These are phyloP conservation scores for Lottia scabra DNA, from an alignment of 2,888 invertebrate species.

Conservation along the genomic window DNA sequence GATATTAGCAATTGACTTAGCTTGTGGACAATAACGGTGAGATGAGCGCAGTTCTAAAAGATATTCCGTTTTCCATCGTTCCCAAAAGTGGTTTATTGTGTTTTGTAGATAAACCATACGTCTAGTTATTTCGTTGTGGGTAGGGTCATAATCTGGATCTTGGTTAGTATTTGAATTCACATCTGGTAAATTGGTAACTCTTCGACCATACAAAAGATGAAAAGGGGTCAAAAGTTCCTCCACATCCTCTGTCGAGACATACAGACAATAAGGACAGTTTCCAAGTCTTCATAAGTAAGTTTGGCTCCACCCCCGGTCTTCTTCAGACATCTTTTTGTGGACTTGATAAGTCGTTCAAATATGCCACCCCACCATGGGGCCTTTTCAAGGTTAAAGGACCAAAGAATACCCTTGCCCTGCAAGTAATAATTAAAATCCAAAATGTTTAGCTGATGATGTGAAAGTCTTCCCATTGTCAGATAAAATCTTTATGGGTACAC, in stretches of 20 bases:
- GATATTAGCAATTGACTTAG: background rate
- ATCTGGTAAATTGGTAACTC: background rate
- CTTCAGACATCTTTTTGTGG: background rate
- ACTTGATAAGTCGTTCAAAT: too few relatives aligned
- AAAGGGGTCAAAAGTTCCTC: background rate
- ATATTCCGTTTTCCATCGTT: background rate
- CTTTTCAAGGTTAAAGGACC: background rate
- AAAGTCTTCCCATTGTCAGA: background rate
- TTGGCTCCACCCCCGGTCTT: background rate
- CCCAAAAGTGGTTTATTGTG: too few relatives aligned
- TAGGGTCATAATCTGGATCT: background rate
- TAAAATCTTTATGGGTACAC: background rate
- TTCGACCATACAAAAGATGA: background rate
- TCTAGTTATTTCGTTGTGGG: background rate
- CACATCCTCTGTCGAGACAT: background rate
- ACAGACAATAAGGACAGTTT: background rate
- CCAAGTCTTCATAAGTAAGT: too few relatives aligned
- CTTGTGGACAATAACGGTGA: background rate
- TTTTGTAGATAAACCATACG: background rate
- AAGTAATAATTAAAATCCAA: background rate
- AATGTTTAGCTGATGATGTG: background rate
- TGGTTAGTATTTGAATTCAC: background rate
- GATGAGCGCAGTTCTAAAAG: background rate
- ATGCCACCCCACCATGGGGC: too few relatives aligned
- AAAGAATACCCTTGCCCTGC: background rate